Conservation (phyloP, 2,113 vertebrate species). For the Corynorhinus townsendii region DNA sequence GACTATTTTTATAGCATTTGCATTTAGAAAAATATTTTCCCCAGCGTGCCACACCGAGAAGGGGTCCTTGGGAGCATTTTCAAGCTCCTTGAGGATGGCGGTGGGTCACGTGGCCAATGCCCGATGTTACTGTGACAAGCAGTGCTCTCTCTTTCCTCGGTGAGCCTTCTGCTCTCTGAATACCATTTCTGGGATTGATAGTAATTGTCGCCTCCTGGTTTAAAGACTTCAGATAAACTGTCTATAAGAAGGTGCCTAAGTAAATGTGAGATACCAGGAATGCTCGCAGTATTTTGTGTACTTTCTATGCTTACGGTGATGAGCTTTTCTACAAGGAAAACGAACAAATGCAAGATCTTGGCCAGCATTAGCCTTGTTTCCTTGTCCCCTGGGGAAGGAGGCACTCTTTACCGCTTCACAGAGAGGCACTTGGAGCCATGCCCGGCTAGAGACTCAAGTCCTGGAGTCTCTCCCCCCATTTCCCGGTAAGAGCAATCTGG, state of each 20-base stretch:
- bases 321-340: not conserved
- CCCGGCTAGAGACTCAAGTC: not conserved
- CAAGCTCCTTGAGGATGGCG: not conserved
- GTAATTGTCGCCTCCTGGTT: not conserved
- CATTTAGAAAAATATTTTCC: not conserved
- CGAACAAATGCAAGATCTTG: not conserved
- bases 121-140: not conserved
- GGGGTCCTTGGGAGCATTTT: not conserved
- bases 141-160: not conserved
- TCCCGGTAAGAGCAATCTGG: not conserved
- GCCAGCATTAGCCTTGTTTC: not conserved
- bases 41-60: not conserved
- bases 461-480: not conserved
- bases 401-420: not conserved
- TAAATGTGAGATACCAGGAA: not conserved
- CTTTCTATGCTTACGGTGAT: not conserved
- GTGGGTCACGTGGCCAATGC: not conserved
- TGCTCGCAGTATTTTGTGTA: not conserved
- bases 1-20: not conserved
- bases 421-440: not conserved
- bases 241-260: not conserved
- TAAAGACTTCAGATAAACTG: not conserved
- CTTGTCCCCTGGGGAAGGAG: not conserved
- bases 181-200: not conserved
- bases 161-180: not conserved